Evolutionary conservation across 1,140 invertebrate genomes (phyloP).

Genomic region (Scylla paramamosain): DNA sequence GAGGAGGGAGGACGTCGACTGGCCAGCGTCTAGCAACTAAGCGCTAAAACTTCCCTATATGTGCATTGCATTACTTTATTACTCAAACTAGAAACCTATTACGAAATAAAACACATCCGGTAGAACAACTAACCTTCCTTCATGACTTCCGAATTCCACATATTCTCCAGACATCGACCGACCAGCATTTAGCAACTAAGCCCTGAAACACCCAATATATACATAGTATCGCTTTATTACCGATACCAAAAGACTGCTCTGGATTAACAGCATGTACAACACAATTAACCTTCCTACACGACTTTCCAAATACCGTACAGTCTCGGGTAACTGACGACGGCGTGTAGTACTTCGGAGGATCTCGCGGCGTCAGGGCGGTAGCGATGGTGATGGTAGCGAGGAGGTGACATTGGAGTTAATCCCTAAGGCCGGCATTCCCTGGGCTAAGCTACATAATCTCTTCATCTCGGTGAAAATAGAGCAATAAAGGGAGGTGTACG

Average conservation of each 20-base stretch:
- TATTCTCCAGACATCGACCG: no score
- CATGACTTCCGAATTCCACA: neutral
- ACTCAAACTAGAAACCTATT: neutral
- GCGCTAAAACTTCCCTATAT: neutral
- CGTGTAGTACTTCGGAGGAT: neutral
- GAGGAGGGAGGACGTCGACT: neutral
- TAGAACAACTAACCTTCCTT: neutral
- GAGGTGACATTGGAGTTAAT: neutral
- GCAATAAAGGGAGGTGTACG: neutral
- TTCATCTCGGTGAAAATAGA: neutral
- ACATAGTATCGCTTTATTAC: no score
- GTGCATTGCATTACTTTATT: neutral
- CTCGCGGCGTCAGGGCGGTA: neutral
- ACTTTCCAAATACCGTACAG: no score
- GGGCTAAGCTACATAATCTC: constrained; percentile 1
- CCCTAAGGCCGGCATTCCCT: neutral
- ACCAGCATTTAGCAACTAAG: no score
- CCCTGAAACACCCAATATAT: no score
- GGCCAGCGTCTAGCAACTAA: neutral
- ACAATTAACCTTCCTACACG: no score
- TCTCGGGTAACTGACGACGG: neutral
- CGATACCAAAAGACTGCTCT: no score
- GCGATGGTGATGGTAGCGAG: neutral
- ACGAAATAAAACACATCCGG: no score
- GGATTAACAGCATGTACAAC: no score